Evolutionary conservation across 1,140 invertebrate genomes (phyloP).

Genomic region (Batillaria attramentaria): DNA sequence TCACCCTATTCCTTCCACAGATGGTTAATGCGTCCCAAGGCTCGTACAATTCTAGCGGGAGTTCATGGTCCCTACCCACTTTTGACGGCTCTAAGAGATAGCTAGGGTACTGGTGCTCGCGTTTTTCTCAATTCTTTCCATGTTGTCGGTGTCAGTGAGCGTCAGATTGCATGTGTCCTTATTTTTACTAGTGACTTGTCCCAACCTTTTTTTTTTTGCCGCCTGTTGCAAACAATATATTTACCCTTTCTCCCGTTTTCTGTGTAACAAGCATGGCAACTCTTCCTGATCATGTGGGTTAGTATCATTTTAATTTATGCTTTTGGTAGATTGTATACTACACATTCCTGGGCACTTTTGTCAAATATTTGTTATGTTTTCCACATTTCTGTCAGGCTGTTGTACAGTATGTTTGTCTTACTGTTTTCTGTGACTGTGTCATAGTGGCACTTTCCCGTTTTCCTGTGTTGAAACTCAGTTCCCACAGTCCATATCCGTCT

Average conservation of each 20-base stretch:
- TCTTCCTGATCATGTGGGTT: background rate
- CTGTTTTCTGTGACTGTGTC: no score
- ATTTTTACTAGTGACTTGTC: slow-evolving; percentile 1
- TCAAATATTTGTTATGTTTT: no score
- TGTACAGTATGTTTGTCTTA: no score
- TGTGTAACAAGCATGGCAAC: slow-evolving; percentile 8
- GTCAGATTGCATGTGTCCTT: slow-evolving; percentile 6
- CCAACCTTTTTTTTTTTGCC: slow-evolving; percentile 1
- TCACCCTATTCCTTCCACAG: slow-evolving; percentile 34
- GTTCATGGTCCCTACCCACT: slow-evolving; percentile 50
- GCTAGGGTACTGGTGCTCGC: slow-evolving; percentile 34
- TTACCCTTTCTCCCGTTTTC: background rate
- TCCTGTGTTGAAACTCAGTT: no score
- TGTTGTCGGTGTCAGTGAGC: background rate
- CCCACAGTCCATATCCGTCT: no score
- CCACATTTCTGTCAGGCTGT: no score
- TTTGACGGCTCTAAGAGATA: slow-evolving; percentile 50
- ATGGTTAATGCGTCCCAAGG: slow-evolving; percentile 44
- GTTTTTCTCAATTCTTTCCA: slow-evolving; percentile 17
- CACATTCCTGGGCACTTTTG: no score
- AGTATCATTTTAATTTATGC: slow-evolving; percentile 5
- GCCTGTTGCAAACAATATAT: no score
- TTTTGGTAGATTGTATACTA: no score
- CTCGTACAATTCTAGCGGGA: slow-evolving; percentile 43
- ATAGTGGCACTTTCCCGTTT: no score